Evolutionary conservation across 2,113 vertebrate species (phyloP).

Genomic region (Dryoscopus gambensis): DNA sequence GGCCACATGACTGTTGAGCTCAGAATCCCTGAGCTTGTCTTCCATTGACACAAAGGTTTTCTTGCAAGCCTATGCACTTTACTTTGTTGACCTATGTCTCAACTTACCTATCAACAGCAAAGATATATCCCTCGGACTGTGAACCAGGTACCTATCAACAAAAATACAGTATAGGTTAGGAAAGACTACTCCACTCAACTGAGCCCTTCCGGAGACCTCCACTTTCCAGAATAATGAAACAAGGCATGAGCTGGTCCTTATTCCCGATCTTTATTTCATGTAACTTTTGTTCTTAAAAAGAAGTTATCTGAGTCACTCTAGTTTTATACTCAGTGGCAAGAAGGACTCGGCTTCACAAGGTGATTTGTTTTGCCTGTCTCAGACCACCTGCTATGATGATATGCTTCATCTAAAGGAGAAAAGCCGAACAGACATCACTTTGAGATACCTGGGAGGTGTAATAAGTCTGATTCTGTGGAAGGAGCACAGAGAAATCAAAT

Average conservation of each 20-base stretch:
- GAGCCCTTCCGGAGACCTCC: not conserved
- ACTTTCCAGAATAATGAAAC: not conserved
- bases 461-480: not conserved
- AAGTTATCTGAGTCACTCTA: not conserved
- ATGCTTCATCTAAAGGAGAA: not conserved
- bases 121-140: not conserved
- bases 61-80: not conserved
- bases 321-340: not conserved
- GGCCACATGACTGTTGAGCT: not conserved
- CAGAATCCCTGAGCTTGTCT: not conserved
- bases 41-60: not conserved
- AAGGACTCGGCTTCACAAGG: not conserved
- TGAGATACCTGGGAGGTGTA: not conserved
- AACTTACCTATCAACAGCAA: not conserved
- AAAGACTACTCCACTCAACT: not conserved
- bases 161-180: not conserved
- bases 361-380: not conserved
- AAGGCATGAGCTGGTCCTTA: not conserved
- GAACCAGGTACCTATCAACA: not conserved
- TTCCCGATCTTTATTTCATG: not conserved
- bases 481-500: not conserved
- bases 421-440: not conserved
- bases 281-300: not conserved
- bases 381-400: not conserved
- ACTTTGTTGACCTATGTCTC: not conserved